Evolutionary conservation across 64 coral and sea anemone species (phyloP).

Genomic region (Actinia equina): DNA sequence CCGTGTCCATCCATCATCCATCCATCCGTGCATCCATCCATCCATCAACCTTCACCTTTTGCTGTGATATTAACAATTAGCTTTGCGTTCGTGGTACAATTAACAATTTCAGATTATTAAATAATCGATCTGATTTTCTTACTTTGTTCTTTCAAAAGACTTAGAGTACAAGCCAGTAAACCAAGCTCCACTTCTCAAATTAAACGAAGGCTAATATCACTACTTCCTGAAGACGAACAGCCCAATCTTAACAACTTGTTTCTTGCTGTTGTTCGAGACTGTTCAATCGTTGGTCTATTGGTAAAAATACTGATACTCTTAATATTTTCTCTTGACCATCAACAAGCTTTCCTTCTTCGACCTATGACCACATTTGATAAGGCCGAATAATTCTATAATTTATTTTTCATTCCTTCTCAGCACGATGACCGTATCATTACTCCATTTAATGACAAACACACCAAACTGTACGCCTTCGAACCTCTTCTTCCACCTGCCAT

Average conservation of each 20-base stretch:
- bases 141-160: slow-evolving; percentile 22
- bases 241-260: slow-evolving; percentile 19
- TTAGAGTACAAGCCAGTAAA: slow-evolving; percentile 31
- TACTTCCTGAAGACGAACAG: slow-evolving; percentile 17
- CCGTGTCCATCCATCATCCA: too few relatives aligned
- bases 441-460: slow-evolving; percentile 33
- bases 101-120: too few relatives aligned
- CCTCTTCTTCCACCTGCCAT: slow-evolving; percentile 1
- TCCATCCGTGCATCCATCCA: too few relatives aligned
- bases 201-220: slow-evolving; percentile 31
- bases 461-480: slow-evolving; percentile 33
- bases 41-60: too few relatives aligned
- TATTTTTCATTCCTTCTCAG: slow-evolving; percentile 3
- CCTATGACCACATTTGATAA: background rate
- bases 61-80: too few relatives aligned
- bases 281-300: slow-evolving; percentile 29
- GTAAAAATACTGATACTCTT: background rate
- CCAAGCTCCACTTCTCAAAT: slow-evolving; percentile 44
- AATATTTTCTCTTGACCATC: background rate
- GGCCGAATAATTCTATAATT: background rate
- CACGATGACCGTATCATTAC: slow-evolving; percentile 12
- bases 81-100: too few relatives aligned
- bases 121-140: background rate
- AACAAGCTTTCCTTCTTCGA: too few relatives aligned
- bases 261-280: slow-evolving; percentile 27